Conservation (phyloP, 2,113 vertebrate genomes). For the Acrocephalus arundinaceus region DNA sequence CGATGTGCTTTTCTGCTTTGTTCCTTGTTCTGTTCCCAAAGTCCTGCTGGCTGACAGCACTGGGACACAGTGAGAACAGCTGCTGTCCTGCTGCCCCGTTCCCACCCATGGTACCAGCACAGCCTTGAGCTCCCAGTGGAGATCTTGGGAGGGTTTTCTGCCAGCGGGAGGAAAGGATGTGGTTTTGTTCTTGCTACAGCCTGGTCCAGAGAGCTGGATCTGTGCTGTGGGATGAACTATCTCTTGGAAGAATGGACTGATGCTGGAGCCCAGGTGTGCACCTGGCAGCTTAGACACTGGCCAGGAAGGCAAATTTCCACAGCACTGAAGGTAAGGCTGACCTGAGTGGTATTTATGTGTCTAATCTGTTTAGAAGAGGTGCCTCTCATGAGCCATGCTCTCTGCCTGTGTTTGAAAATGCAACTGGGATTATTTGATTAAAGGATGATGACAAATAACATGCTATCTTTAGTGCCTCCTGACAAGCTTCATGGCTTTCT, state of each 20-base stretch:
- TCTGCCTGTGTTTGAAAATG: not conserved
- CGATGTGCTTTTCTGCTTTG: not conserved
- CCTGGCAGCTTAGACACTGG: not conserved
- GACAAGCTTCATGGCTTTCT: constrained; percentile 18
- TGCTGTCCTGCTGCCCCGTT: not conserved
- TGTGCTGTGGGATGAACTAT: not conserved
- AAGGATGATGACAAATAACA: constrained; percentile 3
- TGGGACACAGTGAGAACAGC: not conserved
- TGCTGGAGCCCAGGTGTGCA: not conserved
- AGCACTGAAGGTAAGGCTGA: not conserved
- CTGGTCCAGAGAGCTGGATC: not conserved
- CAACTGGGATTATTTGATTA: not conserved
- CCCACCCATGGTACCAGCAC: not conserved
- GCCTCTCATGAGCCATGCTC: not conserved
- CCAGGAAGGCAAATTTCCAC: not conserved
- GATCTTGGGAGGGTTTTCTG: not conserved
- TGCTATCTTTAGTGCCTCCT: constrained; percentile 47
- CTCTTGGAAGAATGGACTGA: not conserved
- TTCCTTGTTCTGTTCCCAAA: not conserved
- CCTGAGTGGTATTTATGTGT: not conserved
- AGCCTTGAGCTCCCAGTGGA: not conserved
- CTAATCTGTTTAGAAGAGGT: not conserved
- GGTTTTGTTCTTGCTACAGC: not conserved
- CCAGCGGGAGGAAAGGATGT: not conserved
- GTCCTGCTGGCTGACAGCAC: not conserved